Percentiles rank a stretch among this genome's conserved stretches.
These are phyloP conservation scores for Oxyruncus cristatus DNA, from an alignment of 2,113 vertebrate species.

Conservation along the genomic window DNA sequence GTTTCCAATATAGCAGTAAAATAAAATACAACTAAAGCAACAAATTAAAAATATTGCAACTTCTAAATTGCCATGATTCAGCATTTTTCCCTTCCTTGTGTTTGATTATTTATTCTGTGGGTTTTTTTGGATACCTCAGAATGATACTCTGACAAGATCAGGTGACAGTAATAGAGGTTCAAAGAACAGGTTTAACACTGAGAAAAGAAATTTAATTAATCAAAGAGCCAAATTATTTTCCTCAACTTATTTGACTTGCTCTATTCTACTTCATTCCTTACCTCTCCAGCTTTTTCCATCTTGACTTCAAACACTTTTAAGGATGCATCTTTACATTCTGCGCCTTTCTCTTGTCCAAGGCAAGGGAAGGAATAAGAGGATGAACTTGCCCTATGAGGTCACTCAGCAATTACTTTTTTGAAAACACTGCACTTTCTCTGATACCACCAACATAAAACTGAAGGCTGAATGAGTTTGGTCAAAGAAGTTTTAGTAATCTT, in stretches of 20 bases:
- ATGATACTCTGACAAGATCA: background rate
- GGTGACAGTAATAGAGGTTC: background rate
- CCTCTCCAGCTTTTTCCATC: background rate
- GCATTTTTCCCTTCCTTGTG: background rate
- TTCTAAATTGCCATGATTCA: background rate
- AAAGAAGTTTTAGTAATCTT: conserved; percentile 5
- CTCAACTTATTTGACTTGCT: background rate
- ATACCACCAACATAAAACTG: conserved; percentile 19
- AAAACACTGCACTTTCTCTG: conserved; percentile 10
- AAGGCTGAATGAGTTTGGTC: background rate
- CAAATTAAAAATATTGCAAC: background rate
- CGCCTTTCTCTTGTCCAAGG: background rate
- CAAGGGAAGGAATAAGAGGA: background rate
- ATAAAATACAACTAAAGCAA: background rate
- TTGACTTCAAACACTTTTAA: background rate
- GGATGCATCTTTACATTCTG: background rate
- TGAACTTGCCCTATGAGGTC: background rate
- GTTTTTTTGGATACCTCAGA: background rate
- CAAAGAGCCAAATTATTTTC: background rate
- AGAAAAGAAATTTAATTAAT: background rate
- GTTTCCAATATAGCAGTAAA: background rate
- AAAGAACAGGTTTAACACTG: background rate
- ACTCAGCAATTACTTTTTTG: conserved; percentile 25
- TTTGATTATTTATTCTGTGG: background rate
- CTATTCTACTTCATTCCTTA: background rate